A percentile compares a stretch with the other conserved stretches of the same genome.
Evolutionary conservation across 2,888 invertebrate species (phyloP).

Genomic region (Aspidiotus destructor): DNA sequence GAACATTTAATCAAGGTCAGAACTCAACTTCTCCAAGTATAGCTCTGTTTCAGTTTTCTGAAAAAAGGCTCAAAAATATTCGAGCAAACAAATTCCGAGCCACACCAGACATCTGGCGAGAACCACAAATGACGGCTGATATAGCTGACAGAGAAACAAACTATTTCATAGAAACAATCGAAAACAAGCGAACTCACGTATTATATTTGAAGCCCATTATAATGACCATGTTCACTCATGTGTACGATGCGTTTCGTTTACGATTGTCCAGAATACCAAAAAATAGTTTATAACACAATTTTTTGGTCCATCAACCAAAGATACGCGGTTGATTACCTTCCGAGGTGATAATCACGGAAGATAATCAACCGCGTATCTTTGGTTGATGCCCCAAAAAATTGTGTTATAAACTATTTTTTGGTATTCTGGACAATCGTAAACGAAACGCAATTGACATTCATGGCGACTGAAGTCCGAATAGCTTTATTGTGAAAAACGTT

Average conservation of each 20-base stretch:
- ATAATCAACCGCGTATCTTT: conserved; percentile 74
- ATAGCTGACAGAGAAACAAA: conserved; percentile 54
- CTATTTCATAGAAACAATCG: conserved; percentile 52
- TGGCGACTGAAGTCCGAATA: conserved; percentile 63
- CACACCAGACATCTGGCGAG: no score
- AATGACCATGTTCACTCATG: conserved; percentile 73
- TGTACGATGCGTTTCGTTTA: conserved; percentile 67
- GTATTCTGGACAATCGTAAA: conserved; percentile 59
- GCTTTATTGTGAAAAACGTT: conserved; percentile 52
- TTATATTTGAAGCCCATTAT: conserved; percentile 56
- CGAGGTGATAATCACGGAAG: conserved; percentile 72
- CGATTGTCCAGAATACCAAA: conserved; percentile 57
- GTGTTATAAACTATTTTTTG: conserved; percentile 61
- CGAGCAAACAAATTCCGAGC: no score
- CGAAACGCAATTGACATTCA: conserved; percentile 56
- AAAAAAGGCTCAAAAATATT: no score
- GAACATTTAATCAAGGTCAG: no score
- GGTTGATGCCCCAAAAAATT: conserved; percentile 83
- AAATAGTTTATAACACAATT: conserved; percentile 71
- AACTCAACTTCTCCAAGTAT: no score
- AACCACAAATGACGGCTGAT: conserved; percentile 56
- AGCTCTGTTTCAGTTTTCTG: no score
- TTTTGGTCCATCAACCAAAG: conserved; percentile 83
- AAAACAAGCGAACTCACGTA: conserved; percentile 37
- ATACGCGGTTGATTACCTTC: conserved; percentile 75